phyloP scores from a whole-genome alignment of 2,113 vertebrate species.

The Scomber japonicus region DNA sequence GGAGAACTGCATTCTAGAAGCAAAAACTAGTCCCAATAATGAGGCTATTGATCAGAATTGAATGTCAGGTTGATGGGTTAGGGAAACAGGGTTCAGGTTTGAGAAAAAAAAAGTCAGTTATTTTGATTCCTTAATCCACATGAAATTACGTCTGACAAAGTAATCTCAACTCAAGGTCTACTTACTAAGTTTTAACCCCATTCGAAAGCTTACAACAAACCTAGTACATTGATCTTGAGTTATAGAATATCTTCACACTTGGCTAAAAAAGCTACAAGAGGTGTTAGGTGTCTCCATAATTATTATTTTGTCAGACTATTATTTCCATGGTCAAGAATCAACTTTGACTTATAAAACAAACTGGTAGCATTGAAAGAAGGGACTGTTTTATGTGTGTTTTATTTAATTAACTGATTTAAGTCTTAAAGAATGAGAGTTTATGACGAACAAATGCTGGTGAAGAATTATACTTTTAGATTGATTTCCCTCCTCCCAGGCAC shows the following conservation, averaged over 20 bases:
- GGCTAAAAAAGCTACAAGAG: too few species aligned
- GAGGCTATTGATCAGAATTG: not conserved
- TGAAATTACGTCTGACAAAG: not conserved
- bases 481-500: not conserved
- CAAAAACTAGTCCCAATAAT: too few species aligned
- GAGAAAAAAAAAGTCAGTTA: not conserved
- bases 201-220: not conserved
- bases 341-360: not conserved
- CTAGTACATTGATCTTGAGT: not conserved
- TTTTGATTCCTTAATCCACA: not conserved
- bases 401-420: conserved; percentile 1
- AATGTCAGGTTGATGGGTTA: not conserved
- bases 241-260: too few species aligned
- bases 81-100: not conserved
- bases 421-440: conserved; percentile 1
- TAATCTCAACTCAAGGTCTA: too few species aligned
- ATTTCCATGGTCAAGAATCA: too few species aligned
- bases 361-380: not conserved
- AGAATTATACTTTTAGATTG: not conserved
- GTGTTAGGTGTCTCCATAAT: too few species aligned
- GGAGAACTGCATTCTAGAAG: too few species aligned
- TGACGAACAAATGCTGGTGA: not conserved
- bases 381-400: not conserved
- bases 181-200: not conserved
- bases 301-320: too few species aligned